Base-by-base conservation (phyloP, 37 sponge, comb jelly and placozoan species). In the Diacarnus erythraeanus region DNA sequence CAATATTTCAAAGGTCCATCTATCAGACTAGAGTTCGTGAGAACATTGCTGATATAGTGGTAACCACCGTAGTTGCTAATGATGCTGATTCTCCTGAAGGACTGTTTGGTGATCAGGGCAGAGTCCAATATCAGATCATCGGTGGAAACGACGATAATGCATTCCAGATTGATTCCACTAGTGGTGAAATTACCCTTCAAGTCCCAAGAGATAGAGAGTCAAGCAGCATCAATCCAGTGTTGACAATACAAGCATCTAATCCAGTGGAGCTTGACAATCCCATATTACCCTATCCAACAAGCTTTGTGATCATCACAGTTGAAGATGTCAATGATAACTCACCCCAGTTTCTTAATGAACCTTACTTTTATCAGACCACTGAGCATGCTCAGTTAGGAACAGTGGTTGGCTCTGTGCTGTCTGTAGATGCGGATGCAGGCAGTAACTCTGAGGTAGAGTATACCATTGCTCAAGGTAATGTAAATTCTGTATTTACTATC, bases 311-410 rank as follows among this genome's bases (percentile, higher is more conserved):
- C 1, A 37, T 91, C 3, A 57, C 76, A 1, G 67, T 87, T 3
- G 33, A 56, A 21, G 92, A 91, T 71, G 38, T 70, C 5, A 91
- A 91, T 59, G 92, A 91, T 57, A 86, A 87, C 72, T 36, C 73
- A 3, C 92, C 92, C 4, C 87, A 86, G 63, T 91, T 86, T 74
- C 35, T 38, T 5, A 67, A 2, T 3, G 42, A 63, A n/a, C 38
- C 68, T 2, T 80, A 83, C 42, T 3, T 20, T 20, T 72, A 84
- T 30, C 37, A 57, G 20, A 64, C 84, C 9, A 21, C 66, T 30
- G 93, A 92, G 44, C 67, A 84, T 51, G 23, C 65, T 30, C 47
- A 36, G 17, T 33, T 60, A 29, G 74, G 72, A 1, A 22, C 63
- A 5, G 33, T 56, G 1, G 74, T 92, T 36, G 85, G 76, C 22